Conservation (phyloP, 2,888 invertebrate species). For the Tenthredo mesomela region DNA sequence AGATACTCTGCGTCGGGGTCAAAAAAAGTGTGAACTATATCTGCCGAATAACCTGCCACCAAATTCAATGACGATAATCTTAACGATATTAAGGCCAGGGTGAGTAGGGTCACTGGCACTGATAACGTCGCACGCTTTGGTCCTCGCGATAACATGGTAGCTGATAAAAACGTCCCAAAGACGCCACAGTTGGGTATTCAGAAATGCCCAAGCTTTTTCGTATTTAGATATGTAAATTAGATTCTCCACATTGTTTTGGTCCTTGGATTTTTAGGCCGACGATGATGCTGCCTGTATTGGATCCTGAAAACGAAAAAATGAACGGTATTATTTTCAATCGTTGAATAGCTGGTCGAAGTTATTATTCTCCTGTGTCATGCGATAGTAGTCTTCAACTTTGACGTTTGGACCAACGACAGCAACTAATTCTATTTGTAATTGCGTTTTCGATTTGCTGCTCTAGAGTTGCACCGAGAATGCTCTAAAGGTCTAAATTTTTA, state of each 20-base stretch:
- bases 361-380: neutral
- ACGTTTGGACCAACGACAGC: too few species aligned
- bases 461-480: too few species aligned
- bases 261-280: neutral
- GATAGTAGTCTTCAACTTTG: too few species aligned
- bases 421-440: too few species aligned
- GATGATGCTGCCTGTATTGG: neutral
- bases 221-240: neutral
- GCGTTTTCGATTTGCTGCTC: too few species aligned
- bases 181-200: neutral
- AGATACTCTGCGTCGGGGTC: conserved; percentile 85
- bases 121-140: neutral
- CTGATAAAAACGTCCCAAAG: neutral
- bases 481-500: too few species aligned
- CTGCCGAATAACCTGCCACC: conserved; percentile 71
- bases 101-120: neutral
- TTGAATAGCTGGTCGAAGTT: neutral
- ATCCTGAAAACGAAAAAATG: neutral
- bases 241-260: neutral
- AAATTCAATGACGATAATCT: neutral
- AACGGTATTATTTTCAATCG: neutral
- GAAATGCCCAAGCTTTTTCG: neutral
- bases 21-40: conserved; percentile 86
- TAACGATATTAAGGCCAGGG: neutral
- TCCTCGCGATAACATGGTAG: neutral